phyloP scores from a whole-genome alignment of 2,797 vertebrate genomes.

The Cuculus canorus region DNA sequence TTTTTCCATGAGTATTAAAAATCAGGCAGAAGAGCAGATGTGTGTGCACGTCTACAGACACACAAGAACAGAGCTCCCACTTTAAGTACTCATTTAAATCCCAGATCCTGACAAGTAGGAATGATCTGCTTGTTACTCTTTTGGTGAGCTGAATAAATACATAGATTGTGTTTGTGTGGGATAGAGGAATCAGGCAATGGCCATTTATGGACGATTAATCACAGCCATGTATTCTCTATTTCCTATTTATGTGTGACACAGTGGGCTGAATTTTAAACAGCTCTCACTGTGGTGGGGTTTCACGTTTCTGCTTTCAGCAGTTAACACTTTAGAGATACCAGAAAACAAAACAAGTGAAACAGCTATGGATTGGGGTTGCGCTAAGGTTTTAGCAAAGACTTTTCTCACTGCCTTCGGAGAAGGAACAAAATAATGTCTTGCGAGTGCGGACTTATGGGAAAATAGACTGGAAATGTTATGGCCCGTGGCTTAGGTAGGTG shows the following conservation, averaged over 20 bases:
- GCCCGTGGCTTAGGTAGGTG: no score
- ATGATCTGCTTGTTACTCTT: constrained; percentile 17
- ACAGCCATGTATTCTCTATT: constrained; percentile 60
- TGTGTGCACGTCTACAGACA: background rate
- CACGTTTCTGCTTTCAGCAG: constrained; percentile 33
- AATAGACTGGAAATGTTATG: background rate
- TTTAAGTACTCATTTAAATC: constrained; percentile 20
- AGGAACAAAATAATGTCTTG: background rate
- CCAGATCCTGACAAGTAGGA: constrained; percentile 7
- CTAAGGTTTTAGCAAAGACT: background rate
- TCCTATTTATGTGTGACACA: constrained; percentile 62
- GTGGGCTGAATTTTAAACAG: constrained; percentile 68
- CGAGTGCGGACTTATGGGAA: background rate
- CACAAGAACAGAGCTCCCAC: background rate
- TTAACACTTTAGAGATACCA: constrained; percentile 32
- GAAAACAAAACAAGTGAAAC: background rate
- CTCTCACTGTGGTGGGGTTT: background rate
- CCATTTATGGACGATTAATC: constrained; percentile 60
- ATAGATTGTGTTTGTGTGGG: background rate
- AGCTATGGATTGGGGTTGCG: background rate
- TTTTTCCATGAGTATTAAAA: constrained; percentile 10
- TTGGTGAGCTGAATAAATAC: background rate
- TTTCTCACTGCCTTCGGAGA: background rate
- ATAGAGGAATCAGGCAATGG: background rate
- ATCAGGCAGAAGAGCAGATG: background rate